Evolutionary conservation across 2,888 invertebrate genomes (phyloP), one percentile per base, ranked within the genome.

Genomic region (Athalia circularis): DNA sequence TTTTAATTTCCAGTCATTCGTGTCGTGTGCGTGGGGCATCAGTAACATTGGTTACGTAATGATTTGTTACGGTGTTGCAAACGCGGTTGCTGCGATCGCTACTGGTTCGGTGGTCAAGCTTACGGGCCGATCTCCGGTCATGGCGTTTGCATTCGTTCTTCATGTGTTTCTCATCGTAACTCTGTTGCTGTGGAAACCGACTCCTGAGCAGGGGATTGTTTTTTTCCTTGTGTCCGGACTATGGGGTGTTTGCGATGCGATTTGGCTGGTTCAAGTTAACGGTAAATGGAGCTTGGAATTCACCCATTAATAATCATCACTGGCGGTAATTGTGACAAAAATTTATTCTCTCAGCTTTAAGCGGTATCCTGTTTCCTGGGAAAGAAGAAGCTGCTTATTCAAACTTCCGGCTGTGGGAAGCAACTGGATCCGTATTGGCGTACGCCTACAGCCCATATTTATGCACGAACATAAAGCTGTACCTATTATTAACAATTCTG

Each of bases 201-300:
- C 93, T 11, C 92, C 94, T 0, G 92, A 93, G 0, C 94, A 94
- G 84, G 94, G 94, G 87, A 77, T 93, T 1, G 91, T 95, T 67
- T 96, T 97, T 90, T 98, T 95, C 90, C 85, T 94, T 6, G 92
- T 97, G 80, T 95, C 97, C 0, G 96, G 95, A 0, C 88, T 96
- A 50, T 98, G 97, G 97, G 98, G 98, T 0, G 91, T 96, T 4
- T 95, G 96, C 62, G 98, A 98, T 86, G 97, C 97, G 0, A 93
- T 97, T 76, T 97, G 97, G 96, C 93, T 97, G 81, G 97, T 98
- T 3, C 97, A 97, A 90, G 95, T 98, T 65, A 97, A 97, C 87
- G 96, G 98, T 97, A 88, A 92, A 92, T 90, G 7, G n/a, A 9
- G n/a, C 9, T 54, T 54, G 54, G 4, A 54, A n/a, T 54, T 54